phyloP scores from a whole-genome alignment of 1,140 invertebrate genomes.

The Tetramorium simillimum region DNA sequence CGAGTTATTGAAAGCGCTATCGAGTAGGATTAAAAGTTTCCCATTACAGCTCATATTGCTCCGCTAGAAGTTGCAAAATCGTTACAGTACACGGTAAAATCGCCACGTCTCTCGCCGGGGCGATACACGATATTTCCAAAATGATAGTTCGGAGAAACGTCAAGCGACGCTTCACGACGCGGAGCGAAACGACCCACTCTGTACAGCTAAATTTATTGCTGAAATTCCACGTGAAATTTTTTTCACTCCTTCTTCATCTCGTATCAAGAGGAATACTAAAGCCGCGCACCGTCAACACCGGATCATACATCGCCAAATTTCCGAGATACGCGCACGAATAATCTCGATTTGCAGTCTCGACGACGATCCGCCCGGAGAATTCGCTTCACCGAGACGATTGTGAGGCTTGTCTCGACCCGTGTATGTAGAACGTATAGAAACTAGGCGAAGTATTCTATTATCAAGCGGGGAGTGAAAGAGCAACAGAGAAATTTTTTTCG shows the following conservation, averaged over 20 bases:
- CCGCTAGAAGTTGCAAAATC: constrained; percentile 25
- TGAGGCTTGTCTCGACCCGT: constrained; percentile 42
- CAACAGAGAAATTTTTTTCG: not conserved
- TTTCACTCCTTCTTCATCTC: not conserved
- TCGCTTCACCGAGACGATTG: constrained; percentile 1
- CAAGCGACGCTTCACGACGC: constrained; percentile 11
- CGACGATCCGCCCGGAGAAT: not conserved
- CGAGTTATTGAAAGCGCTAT: not conserved
- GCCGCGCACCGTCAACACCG: not conserved
- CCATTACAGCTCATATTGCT: constrained; percentile 25
- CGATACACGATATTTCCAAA: constrained; percentile 11
- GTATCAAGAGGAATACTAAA: constrained; percentile 5
- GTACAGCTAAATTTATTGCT: constrained; percentile 56
- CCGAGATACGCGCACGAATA: not conserved
- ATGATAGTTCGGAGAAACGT: constrained; percentile 19
- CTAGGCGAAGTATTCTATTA: constrained; percentile 16
- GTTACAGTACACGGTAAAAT: constrained; percentile 16
- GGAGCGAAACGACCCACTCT: constrained; percentile 15
- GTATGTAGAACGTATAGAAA: constrained; percentile 36
- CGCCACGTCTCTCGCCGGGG: constrained; percentile 32
- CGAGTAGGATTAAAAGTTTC: not conserved
- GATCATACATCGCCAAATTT: constrained; percentile 1
- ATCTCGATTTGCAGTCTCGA: constrained; percentile 40
- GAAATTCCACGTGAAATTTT: constrained; percentile 33
- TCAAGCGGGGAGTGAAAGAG: not conserved